phyloP scores from a whole-genome alignment of 2,888 invertebrate species.

The Bombylius discolor region DNA sequence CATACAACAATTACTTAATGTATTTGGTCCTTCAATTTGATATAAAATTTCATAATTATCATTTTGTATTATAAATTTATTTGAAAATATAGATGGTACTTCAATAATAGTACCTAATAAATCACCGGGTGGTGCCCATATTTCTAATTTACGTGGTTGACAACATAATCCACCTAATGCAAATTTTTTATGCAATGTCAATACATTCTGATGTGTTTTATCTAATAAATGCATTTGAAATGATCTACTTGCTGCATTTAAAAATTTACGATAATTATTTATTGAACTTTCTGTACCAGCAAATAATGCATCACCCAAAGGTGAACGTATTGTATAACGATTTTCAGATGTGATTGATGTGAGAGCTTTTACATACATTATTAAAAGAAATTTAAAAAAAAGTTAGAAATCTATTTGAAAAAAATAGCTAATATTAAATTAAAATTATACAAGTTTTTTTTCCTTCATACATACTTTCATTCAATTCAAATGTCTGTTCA shows the following conservation, averaged over 20 bases:
- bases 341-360: slow-evolving; percentile 50
- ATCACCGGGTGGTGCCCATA: slow-evolving; percentile 58
- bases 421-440: too few relatives aligned
- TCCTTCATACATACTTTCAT: too few relatives aligned
- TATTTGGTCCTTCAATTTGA: too few relatives aligned
- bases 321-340: slow-evolving; percentile 57
- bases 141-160: slow-evolving; percentile 52
- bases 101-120: slow-evolving; percentile 58
- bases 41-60: slow-evolving; percentile 22
- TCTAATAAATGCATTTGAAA: slow-evolving; percentile 72
- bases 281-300: slow-evolving; percentile 56
- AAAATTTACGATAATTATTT: slow-evolving; percentile 49
- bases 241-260: slow-evolving; percentile 48
- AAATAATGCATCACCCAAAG: slow-evolving; percentile 61
- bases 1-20: too few relatives aligned
- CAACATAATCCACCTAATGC: slow-evolving; percentile 58
- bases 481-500: too few relatives aligned
- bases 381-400: too few relatives aligned
- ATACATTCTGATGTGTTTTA: slow-evolving; percentile 68
- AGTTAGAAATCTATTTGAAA: neutral
- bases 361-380: slow-evolving; percentile 19
- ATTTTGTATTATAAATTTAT: slow-evolving; percentile 57
- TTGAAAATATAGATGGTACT: slow-evolving; percentile 50
- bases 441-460: too few relatives aligned
- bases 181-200: slow-evolving; percentile 56